Conservation (phyloP, 2,888 invertebrate species). For the Eledona agricola region DNA sequence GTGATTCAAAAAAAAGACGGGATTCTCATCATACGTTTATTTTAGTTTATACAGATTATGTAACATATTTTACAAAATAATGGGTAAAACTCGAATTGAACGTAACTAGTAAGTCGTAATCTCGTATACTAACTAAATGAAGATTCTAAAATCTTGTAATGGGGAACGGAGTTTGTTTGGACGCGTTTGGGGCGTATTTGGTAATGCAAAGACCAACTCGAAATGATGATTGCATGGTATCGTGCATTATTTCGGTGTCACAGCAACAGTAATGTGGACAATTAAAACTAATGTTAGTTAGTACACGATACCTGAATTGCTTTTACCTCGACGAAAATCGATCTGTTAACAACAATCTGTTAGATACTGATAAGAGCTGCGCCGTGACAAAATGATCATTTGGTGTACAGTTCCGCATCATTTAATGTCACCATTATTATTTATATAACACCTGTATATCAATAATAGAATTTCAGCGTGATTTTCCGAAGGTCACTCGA, state of each 20-base stretch:
- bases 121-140: slow-evolving; percentile 36
- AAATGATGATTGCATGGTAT: slow-evolving; percentile 17
- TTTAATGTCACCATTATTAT: slow-evolving; percentile 35
- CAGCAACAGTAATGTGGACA: slow-evolving; percentile 3
- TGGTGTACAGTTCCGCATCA: slow-evolving; percentile 35
- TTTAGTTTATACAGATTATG: slow-evolving; percentile 27
- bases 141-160: slow-evolving; percentile 5
- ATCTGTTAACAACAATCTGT: slow-evolving; percentile 1
- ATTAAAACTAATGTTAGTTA: slow-evolving; percentile 14
- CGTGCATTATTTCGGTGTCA: slow-evolving; percentile 17
- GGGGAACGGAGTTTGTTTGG: no score
- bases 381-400: slow-evolving; percentile 9
- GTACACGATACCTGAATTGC: slow-evolving; percentile 13
- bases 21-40: slow-evolving; percentile 29
- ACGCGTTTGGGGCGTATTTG: slow-evolving; percentile 20
- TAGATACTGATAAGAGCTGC: slow-evolving; percentile 4
- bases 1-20: slow-evolving; percentile 10
- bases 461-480: slow-evolving; percentile 41
- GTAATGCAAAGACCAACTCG: slow-evolving; percentile 24
- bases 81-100: slow-evolving; percentile 23
- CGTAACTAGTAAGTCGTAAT: slow-evolving; percentile 39
- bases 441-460: slow-evolving; percentile 40
- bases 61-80: slow-evolving; percentile 34
- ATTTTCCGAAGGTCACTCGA: slow-evolving; percentile 43
- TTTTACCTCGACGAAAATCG: no score